A percentile compares a stretch with the other conserved stretches of the same genome.
These are phyloP conservation scores for Paguma larvata DNA, from an alignment of 2,797 vertebrate genomes.

Conservation along the genomic window DNA sequence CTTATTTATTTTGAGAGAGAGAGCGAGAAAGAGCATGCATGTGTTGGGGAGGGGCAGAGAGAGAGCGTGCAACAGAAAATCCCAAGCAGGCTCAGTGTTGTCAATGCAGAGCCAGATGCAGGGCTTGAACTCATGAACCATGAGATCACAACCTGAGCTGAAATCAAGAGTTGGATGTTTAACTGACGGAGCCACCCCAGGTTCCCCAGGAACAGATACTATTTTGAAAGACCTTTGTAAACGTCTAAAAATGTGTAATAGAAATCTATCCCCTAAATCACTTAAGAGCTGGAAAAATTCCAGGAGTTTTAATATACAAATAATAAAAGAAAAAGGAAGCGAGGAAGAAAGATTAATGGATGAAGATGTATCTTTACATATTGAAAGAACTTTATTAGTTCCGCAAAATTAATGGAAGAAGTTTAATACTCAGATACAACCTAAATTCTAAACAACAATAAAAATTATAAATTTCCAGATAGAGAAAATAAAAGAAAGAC, in stretches of 20 bases:
- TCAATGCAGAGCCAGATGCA: no score
- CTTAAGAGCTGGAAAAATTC: neutral
- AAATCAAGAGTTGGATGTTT: no score
- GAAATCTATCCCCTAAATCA: neutral
- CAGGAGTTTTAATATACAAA: neutral
- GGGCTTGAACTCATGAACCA: no score
- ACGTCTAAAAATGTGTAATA: neutral
- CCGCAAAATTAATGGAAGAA: constrained; percentile 2
- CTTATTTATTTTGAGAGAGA: no score
- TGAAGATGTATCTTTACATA: neutral
- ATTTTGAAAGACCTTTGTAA: constrained; percentile 28
- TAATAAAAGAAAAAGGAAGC: neutral
- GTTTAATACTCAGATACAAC: neutral
- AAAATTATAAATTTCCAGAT: neutral
- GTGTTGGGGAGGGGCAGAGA: no score
- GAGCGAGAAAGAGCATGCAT: no score
- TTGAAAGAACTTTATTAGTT: neutral
- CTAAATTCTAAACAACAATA: neutral
- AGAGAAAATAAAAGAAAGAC: neutral
- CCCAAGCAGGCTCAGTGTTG: no score
- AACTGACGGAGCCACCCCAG: no score
- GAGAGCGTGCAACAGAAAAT: no score
- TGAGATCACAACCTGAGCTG: no score
- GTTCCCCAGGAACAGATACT: neutral
- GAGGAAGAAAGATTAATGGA: neutral